Percentiles rank a stretch among this genome's conserved stretches.
phyloP scores from a whole-genome alignment of 1,140 invertebrate genomes.

The Drosophila hydei region DNA sequence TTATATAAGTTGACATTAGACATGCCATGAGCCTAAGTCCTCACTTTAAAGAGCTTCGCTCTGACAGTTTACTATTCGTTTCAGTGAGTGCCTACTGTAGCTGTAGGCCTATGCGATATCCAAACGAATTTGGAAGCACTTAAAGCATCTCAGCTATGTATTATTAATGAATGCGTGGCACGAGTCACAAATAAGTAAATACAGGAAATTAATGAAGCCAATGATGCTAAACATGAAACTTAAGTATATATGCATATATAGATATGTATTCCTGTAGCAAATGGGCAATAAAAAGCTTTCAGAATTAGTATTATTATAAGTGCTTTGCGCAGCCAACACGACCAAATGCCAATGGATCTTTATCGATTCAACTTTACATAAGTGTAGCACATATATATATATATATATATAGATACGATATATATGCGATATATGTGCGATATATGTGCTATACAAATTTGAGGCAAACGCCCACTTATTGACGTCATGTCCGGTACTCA shows the following conservation, averaged over 20 bases:
- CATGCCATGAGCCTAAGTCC: no score
- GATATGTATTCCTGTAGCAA: background rate
- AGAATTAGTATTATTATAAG: slow-evolving; percentile 70
- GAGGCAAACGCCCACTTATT: slow-evolving; percentile 82
- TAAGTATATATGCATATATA: background rate
- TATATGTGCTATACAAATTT: slow-evolving; percentile 68
- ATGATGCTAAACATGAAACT: slow-evolving; percentile 24
- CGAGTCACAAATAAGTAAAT: slow-evolving; percentile 62
- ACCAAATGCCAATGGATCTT: slow-evolving; percentile 26
- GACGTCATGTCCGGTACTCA: slow-evolving; percentile 82
- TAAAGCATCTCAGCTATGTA: slow-evolving; percentile 55
- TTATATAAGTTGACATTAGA: no score
- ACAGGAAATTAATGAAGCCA: slow-evolving; percentile 70
- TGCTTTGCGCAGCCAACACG: slow-evolving; percentile 39
- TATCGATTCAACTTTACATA: slow-evolving; percentile 41
- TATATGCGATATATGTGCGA: slow-evolving; percentile 36
- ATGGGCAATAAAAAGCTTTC: slow-evolving; percentile 58
- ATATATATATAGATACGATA: slow-evolving; percentile 37
- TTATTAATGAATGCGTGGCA: slow-evolving; percentile 53
- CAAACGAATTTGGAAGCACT: background rate
- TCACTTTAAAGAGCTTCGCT: no score
- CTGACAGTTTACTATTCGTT: background rate
- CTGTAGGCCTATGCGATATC: background rate
- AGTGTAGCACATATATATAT: slow-evolving; percentile 10
- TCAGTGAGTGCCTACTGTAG: background rate